Base-by-base conservation (phyloP, 2,113 vertebrate genomes). In the Amia ocellicauda region DNA sequence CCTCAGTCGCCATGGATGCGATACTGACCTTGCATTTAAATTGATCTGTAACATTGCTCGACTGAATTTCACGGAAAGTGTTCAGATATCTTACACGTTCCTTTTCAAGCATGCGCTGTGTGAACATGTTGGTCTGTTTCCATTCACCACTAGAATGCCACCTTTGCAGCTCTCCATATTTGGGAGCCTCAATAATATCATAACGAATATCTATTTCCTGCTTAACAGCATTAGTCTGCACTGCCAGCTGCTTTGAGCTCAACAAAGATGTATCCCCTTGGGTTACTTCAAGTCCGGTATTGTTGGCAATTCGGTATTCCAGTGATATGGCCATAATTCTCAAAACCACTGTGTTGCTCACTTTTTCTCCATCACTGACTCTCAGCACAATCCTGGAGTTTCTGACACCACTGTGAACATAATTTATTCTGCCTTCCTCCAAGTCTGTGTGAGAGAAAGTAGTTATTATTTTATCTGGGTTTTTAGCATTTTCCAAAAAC, bases 381-480 rank as follows among this genome's bases (percentile, higher is more conserved):
- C 93, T 87, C 29, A 97, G 78, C 66, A 94, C 89, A 72, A 96
- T 89, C 68, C 90, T 85, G n/a, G 94, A 91, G 67, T 94, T 94
- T 72, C 70, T 77, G 64, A 90, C 67, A 0, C 91, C 93, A 4
- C 69, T 83, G 80, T 96, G 93, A 40, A 93, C 88, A 42, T 89
- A 94, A 75, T 81, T 90, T 63, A 97, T 67, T 49, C 70, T 83
- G 17, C 90, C 80, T 61, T 88, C 64, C 66, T 83, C 86, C 76
- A 96, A 84, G 52, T 94, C 89, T 31, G 58, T 20, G 7, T 87
- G 76, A 52, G 88, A 86, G 75, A 98, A 98, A n/a, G 80, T 68
- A 66, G 69, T 82, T 60, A 93, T 78, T 45, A 84, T 63, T 60
- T 74, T 86, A 26, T 89, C 89, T n/a, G 88, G 86, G 63, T 82